Evolutionary conservation across 2,113 vertebrate species (phyloP).

Genomic region (Hippocampus guttulatus): DNA sequence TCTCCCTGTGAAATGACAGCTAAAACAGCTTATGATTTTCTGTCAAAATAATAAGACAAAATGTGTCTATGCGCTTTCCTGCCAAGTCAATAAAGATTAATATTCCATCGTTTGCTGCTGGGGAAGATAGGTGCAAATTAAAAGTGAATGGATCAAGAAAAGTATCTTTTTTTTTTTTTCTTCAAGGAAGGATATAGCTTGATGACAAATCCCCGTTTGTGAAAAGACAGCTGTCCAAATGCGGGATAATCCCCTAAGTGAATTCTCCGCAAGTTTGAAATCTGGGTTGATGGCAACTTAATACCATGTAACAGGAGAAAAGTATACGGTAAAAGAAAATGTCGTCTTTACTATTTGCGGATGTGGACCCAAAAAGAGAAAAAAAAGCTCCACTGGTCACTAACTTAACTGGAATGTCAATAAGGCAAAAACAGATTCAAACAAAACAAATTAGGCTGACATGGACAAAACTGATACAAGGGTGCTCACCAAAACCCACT

Average conservation of each 20-base stretch:
- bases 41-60: conserved; percentile 8
- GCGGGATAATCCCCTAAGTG: conserved; percentile 50
- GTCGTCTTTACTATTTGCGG: conserved; percentile 19
- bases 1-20: conserved; percentile 66
- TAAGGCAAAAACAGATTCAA: neutral
- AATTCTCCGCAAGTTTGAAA: conserved; percentile 46
- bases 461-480: too few relatives aligned
- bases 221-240: conserved; percentile 62
- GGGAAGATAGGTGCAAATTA: conserved; percentile 54
- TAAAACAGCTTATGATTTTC: conserved; percentile 43
- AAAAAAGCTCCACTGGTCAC: neutral
- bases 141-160: conserved; percentile 37
- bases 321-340: conserved; percentile 20
- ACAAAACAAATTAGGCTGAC: too few relatives aligned
- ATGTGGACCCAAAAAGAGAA: neutral
- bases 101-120: conserved; percentile 45
- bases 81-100: conserved; percentile 40
- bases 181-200: conserved; percentile 42
- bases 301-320: conserved; percentile 34
- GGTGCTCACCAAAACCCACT: too few relatives aligned
- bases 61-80: conserved; percentile 15
- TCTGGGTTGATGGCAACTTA: conserved; percentile 37
- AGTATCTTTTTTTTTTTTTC: conserved; percentile 21
- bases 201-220: conserved; percentile 50
- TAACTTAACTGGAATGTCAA: neutral